Conservation (phyloP, 53 echinoderm and acorn worm genomes). For the Luidia sarsii region DNA sequence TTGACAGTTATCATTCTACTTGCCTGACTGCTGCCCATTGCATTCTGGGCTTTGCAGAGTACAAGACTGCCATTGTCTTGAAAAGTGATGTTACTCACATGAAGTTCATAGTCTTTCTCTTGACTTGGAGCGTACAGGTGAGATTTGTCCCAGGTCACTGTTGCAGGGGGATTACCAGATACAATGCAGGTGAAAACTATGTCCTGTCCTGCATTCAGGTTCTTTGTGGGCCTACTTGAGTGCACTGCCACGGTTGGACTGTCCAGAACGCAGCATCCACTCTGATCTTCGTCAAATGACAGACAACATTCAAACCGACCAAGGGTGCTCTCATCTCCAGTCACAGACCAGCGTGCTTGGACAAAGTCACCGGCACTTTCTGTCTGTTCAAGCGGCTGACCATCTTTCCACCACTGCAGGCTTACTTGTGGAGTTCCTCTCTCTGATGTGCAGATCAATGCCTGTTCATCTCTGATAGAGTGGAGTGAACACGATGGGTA, state of each 20-base stretch:
- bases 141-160: constrained; percentile 11
- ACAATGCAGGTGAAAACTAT: constrained; percentile 1
- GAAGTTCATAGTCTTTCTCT: constrained; percentile 15
- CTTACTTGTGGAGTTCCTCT: constrained; percentile 29
- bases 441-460: constrained; percentile 16
- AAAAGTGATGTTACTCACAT: constrained; percentile 8
- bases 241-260: constrained; percentile 19
- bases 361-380: neutral
- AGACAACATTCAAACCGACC: constrained; percentile 27
- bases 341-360: neutral
- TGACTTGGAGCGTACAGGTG: neutral
- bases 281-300: constrained; percentile 8
- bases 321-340: neutral
- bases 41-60: constrained; percentile 20
- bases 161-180: constrained; percentile 20
- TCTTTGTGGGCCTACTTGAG: neutral
- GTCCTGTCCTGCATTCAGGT: neutral
- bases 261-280: constrained; percentile 21
- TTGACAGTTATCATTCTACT: constrained; percentile 12
- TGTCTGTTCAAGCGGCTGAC: neutral
- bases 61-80: constrained; percentile 29
- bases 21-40: constrained; percentile 24
- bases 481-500: constrained; percentile 20
- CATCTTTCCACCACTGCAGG: constrained; percentile 45
- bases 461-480: neutral